Evolutionary conservation across 1,140 invertebrate genomes (phyloP).

Genomic region (Lordiphosa collinella): DNA sequence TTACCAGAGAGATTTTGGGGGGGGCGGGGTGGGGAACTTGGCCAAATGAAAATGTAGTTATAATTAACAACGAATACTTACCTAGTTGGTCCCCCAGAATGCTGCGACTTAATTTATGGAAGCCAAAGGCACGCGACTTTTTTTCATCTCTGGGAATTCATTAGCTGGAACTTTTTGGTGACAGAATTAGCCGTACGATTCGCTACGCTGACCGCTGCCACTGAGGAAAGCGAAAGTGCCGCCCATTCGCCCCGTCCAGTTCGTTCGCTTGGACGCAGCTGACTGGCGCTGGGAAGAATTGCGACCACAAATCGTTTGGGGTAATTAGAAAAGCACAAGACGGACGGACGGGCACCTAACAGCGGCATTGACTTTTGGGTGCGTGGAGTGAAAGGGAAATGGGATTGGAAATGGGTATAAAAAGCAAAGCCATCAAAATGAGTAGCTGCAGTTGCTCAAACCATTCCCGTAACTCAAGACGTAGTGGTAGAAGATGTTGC

Average conservation of each 20-base stretch:
- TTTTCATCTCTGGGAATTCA: constrained; percentile 49
- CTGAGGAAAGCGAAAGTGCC: constrained; percentile 73
- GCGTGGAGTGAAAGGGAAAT: constrained; percentile 69
- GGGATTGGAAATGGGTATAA: constrained; percentile 67
- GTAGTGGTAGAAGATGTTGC: constrained; percentile 44
- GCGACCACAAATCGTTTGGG: constrained; percentile 69
- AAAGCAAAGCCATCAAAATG: constrained; percentile 51
- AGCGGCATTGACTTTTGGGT: constrained; percentile 44
- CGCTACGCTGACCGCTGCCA: constrained; percentile 35
- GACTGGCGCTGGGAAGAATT: constrained; percentile 75
- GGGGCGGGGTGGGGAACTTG: neutral
- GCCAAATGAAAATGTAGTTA: constrained; percentile 45
- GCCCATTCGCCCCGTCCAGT: constrained; percentile 31
- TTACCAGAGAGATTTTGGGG: constrained; percentile 22
- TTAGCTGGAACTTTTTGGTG: constrained; percentile 45
- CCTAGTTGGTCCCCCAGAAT: constrained; percentile 23
- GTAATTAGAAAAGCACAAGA: constrained; percentile 71
- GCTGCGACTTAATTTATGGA: constrained; percentile 46
- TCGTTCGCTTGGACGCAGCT: constrained; percentile 59
- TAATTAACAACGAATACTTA: constrained; percentile 53
- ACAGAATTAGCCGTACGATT: constrained; percentile 59
- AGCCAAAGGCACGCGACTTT: constrained; percentile 57
- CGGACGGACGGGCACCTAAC: constrained; percentile 30
- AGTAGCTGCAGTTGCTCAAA: constrained; percentile 44
- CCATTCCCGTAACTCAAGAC: constrained; percentile 33